Evolutionary conservation across 2,888 invertebrate species (phyloP).

Genomic region (Chaetogeoica ovagalla): DNA sequence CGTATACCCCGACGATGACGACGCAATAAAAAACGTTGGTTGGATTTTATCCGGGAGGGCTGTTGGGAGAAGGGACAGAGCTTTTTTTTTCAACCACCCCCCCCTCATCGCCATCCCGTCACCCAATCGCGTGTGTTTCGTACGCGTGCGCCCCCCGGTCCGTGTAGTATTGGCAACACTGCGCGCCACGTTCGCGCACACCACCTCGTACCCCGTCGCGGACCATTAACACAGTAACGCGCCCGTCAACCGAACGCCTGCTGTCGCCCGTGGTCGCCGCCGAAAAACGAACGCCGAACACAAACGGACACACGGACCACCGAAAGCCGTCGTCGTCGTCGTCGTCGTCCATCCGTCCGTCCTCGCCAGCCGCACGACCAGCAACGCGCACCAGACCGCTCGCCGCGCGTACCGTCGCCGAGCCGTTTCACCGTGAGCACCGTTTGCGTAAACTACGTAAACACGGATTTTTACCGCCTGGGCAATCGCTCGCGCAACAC

Average conservation of each 20-base stretch:
- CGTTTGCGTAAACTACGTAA: constrained; percentile 50
- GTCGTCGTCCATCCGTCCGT: too few species aligned
- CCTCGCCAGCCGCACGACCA: neutral
- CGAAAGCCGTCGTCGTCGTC: neutral
- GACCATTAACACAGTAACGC: constrained; percentile 37
- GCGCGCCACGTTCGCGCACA: constrained; percentile 2
- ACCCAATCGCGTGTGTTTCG: too few species aligned
- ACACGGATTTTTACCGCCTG: constrained; percentile 52
- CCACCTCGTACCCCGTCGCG: neutral
- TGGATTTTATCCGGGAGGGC: neutral
- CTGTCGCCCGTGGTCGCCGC: neutral
- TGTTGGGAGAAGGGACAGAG: neutral
- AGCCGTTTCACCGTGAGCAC: constrained; percentile 45
- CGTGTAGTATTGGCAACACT: constrained; percentile 26
- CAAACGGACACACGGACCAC: too few species aligned
- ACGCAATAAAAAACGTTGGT: neutral
- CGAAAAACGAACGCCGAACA: neutral
- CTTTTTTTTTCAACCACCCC: too few species aligned
- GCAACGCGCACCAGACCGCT: too few species aligned
- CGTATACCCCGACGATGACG: neutral
- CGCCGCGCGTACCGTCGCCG: neutral
- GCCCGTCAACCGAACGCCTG: constrained; percentile 36
- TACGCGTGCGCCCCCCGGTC: too few species aligned
- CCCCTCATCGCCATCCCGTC: too few species aligned
- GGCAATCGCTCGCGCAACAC: constrained; percentile 44